Evolutionary conservation across 1,140 invertebrate genomes (phyloP), one percentile per base, ranked within the genome.

Genomic region (Bombus terrestris): DNA sequence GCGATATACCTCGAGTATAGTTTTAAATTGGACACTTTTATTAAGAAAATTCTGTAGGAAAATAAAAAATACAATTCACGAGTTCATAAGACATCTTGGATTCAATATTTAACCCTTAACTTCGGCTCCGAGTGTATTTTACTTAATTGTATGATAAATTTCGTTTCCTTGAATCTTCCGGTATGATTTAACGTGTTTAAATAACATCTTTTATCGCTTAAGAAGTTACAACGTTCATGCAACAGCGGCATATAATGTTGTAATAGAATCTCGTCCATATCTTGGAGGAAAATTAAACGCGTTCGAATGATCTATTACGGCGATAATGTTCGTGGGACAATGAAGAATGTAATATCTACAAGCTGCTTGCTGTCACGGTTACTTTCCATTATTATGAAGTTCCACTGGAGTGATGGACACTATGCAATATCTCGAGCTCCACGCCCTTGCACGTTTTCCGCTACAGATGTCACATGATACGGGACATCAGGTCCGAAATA

Each of bases 331-430:
- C 47, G 39, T 0, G 53, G 32, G 18, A 80, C 83, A 80, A 79
- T 47, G 74, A 84, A 79, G 66, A 84, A 85, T 72, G 57, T 80
- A 85, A 85, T 85, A 85, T 85, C 83, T 79, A 79, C 53, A 47
- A 13, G 53, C 57, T 59, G n/a, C 3, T 25, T 6, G 59, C 66
- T 72, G 83, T 85, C 53, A 41, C 75, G 39, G 76, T 59, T 80
- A 85, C 53, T 85, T 85, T 85, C 76, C 35, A 80, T 85, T 85
- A 85, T 85, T 80, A 80, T 80, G 66, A 80, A 72, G 68, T 85
- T 85, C 76, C 53, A n/a, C 28, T 28, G 28, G 28, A 68, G 15
- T 71, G 82, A 79, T 59, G 47, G 74, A 79, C 82, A 53, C 74
- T 69, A 25, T 68, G 76, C 83, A 72, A 84, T 72, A 85, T 85